Base-by-base conservation (phyloP, 30 jellyfish, hydroid and myxozoan genomes). In the Pelagia noctiluca region DNA sequence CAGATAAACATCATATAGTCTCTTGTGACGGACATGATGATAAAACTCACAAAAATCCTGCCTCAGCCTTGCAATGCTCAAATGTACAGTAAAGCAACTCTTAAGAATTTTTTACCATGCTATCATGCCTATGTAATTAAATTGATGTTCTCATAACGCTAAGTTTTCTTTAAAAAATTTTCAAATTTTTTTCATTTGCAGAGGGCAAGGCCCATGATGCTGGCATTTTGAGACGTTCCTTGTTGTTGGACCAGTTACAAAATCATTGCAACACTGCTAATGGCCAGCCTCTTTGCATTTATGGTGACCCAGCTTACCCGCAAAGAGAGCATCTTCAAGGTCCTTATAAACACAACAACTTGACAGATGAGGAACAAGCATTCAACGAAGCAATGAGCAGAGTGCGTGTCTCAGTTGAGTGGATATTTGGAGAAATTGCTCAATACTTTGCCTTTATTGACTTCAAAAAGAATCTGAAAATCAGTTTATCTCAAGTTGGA, bases 291-390 rank as follows among this genome's bases (percentile, higher is more conserved):
- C 33, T 84, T 25, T 84, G 89, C 71, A 71, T 84, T 42, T 84
- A 84, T 75, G 89, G 95, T 24, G 93, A 83, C 80, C 87, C 87
- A 3, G 93, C 88, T 10, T 71, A 83, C 71, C 78, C 93, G 22
- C 72, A 47, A 50, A 50, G 94, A 13, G 35, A 2, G 22, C 89
- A 78, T 24, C 88, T 78, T 31, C 84, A 33, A 50, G 46, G 26
- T 29, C 89, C 89, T 8, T 78, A 16, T 35, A 60, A 71, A 24
- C 78, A 71, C 74, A 71, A n/a, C 34, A 13, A 31, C 24, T 35
- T 26, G 18, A 71, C 75, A 29, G 84, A 3, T 30, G 75, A 71
- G 23, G 30, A 71, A 35, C 29, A 31, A 38, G 75, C 74, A 3
- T 71, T 28, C 84, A 71, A 71, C 18, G 75, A n/a, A 11, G 84